Evolutionary conservation across 2,888 invertebrate genomes (phyloP), one percentile per base, ranked within the genome.

Genomic region (Arge pagana): DNA sequence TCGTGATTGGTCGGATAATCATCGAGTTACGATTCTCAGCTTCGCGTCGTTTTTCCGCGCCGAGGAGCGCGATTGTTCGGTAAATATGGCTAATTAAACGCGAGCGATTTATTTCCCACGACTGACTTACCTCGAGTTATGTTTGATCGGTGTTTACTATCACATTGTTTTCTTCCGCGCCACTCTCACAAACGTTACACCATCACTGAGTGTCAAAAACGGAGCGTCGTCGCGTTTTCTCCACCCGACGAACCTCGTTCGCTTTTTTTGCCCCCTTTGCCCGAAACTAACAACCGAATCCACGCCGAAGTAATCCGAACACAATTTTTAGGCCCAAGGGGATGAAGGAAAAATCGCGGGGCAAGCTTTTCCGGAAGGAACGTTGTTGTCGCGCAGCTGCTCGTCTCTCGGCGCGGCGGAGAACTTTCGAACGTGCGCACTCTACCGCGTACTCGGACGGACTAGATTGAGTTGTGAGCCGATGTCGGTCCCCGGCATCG

Each of bases 401-500:
- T 13, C 33, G 33, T 7, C 4, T 33, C 28, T 11, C 11, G 33
- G 13, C 15, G 11, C 7, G n/a, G 13, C 33, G 33, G 33, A 33
- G 28, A 56, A 52, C 51, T 55, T 23, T 54, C 48, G 41, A 52
- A 59, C 59, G 57, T 57, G 37, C 62, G 62, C 53, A 50, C 66
- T 56, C 59, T 56, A 53, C 63, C 65, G 64, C 70, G 67, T 70
- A 68, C 66, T 67, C 69, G 61, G 68, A 68, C 67, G 65, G 66
- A 74, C 74, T 74, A 72, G 71, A 74, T 74, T 74, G 74, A 74
- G 74, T 73, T 74, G 74, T 74, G 74, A 74, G 45, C 35, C 35
- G 45, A 45, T 45, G 45, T 45, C 72, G 72, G 73, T 67, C 67
- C 59, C 57, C 64, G 60, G 65, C n/a, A n/a, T n/a, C n/a, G 65